phyloP scores from a whole-genome alignment of 2,888 invertebrate species.

The Terebella lapidaria region DNA sequence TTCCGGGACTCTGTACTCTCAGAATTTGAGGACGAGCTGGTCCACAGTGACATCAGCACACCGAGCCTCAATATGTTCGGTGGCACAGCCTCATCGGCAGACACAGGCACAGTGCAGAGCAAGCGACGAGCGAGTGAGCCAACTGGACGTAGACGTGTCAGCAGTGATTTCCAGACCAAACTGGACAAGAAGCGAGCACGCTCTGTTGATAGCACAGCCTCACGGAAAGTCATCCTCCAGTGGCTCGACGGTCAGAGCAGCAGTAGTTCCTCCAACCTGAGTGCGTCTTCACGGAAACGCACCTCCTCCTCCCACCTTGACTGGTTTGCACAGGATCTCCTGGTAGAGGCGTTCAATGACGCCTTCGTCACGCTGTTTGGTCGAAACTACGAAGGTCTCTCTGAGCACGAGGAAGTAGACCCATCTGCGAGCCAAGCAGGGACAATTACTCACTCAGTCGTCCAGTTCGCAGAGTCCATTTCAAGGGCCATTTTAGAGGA shows the following conservation, averaged over 20 bases:
- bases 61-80: conserved; percentile 29
- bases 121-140: conserved; percentile 15
- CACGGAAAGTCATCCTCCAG: conserved; percentile 9
- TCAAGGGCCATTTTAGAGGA: not conserved
- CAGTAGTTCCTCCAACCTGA: not conserved
- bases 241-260: conserved; percentile 9
- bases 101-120: too few relatives aligned
- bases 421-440: not conserved
- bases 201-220: not conserved
- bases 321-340: conserved; percentile 18
- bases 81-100: not conserved
- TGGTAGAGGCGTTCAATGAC: conserved; percentile 17
- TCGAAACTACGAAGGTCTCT: not conserved
- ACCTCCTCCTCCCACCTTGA: conserved; percentile 14
- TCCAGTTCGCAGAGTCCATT: not conserved
- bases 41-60: conserved; percentile 36
- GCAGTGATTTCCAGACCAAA: not conserved
- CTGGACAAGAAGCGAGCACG: not conserved
- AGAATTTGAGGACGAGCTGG: conserved; percentile 42
- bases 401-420: not conserved
- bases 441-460: not conserved
- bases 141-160: not conserved
- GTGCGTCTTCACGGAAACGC: not conserved
- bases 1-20: conserved; percentile 42
- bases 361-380: conserved; percentile 17